A percentile compares a stretch with the other conserved stretches of the same genome.
These are phyloP conservation scores for Enoplolaimus lenunculus DNA, from an alignment of 2,888 invertebrate genomes.

Conservation along the genomic window DNA sequence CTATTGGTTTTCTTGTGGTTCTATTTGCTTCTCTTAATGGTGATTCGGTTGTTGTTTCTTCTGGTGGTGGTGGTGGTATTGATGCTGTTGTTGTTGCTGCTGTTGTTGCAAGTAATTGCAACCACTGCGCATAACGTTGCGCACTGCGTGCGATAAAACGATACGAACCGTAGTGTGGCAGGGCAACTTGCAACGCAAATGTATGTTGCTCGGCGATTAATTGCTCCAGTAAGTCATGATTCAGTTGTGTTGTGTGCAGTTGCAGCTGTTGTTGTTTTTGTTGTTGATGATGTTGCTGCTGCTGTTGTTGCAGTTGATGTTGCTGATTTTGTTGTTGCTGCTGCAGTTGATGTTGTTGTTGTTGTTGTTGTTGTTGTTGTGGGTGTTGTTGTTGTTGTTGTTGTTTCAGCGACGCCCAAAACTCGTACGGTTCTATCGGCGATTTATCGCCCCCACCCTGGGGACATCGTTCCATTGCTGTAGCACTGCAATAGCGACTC, in stretches of 20 bases:
- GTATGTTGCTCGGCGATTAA: background rate
- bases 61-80: too few relatives aligned
- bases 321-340: background rate
- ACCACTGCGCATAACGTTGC: slow-evolving; percentile 5
- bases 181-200: background rate
- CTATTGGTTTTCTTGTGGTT: too few relatives aligned
- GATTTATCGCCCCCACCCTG: background rate
- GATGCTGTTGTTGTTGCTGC: too few relatives aligned
- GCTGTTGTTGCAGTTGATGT: background rate
- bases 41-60: too few relatives aligned
- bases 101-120: background rate
- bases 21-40: slow-evolving; percentile 15
- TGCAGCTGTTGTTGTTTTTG: background rate
- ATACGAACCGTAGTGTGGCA: slow-evolving; percentile 7
- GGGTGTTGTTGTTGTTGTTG: background rate
- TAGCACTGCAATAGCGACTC: background rate
- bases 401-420: slow-evolving; percentile 11
- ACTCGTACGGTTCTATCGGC: slow-evolving; percentile 11
- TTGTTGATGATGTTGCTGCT: background rate
- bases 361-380: background rate
- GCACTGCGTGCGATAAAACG: background rate
- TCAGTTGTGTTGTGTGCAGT: too few relatives aligned
- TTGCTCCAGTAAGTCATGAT: slow-evolving; percentile 1
- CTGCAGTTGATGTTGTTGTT: background rate
- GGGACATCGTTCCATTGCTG: background rate